Conservation (phyloP, 2,888 invertebrate genomes). For the Lamproptera curius region DNA sequence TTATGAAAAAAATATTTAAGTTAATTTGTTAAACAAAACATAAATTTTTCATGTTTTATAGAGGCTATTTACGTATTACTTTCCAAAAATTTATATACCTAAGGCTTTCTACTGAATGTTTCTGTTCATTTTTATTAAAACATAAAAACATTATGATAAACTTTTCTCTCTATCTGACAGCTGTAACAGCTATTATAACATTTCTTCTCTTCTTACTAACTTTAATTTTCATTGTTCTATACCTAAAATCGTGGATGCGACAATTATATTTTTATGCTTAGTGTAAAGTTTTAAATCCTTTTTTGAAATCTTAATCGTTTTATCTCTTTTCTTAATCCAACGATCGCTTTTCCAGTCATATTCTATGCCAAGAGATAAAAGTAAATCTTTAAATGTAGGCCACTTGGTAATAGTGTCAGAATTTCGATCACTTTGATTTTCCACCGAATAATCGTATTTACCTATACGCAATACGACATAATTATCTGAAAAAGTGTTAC, state of each 20-base stretch:
- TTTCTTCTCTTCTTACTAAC: constrained; percentile 65
- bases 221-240: constrained; percentile 63
- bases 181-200: constrained; percentile 66
- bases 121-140: no score
- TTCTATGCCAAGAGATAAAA: constrained; percentile 57
- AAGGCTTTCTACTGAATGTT: no score
- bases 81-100: no score
- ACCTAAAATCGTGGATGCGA: constrained; percentile 64
- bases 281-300: constrained; percentile 3
- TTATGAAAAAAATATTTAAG: no score
- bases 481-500: no score
- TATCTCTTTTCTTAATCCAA: constrained; percentile 67
- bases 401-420: constrained; percentile 33
- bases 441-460: no score
- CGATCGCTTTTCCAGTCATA: constrained; percentile 73
- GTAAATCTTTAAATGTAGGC: constrained; percentile 67
- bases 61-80: no score
- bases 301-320: constrained; percentile 34
- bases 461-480: no score
- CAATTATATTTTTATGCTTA: constrained; percentile 35
- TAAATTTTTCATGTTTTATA: no score
- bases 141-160: no score
- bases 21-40: no score
- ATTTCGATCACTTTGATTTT: constrained; percentile 14
- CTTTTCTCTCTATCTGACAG: constrained; percentile 68